Base-by-base conservation (phyloP, 2,113 vertebrate genomes). In the Siphamia tubifer region DNA sequence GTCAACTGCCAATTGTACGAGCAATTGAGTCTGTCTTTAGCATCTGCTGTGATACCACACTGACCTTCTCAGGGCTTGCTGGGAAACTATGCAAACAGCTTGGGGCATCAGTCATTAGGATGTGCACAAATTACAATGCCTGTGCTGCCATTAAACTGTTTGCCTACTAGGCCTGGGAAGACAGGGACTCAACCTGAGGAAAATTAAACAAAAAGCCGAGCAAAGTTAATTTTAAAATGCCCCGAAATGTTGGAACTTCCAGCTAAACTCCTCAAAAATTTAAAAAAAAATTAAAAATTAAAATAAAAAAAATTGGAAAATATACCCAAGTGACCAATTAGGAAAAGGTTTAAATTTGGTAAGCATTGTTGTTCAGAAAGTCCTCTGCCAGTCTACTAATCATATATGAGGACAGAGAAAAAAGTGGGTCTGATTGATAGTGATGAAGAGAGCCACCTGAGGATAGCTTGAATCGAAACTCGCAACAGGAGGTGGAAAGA, bases 51-150 rank as follows among this genome's bases (percentile, higher is more conserved):
- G 71, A 71, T 63, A 52, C 68, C 36, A 74, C 3, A 13, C 64
- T 87, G 87, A 86, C 85, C 82, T 85, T 89, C 67, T 72, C 43
- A 4, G 25, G 35, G 80, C 49, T 74, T 72, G 24, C 60, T 53
- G 81, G 12, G 61, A 80, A 72, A 66, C 54, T 70, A 30, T 57
- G 69, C 79, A 82, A 80, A 79, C 63, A 67, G 61, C 71, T 67
- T 6, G 5, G 36, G 54, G 77, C 82, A 70, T 42, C 40, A 52
- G 69, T 77, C 60, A 74, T 85, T 78, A 85, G 30, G 45, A 75
- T 75, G 71, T 70, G 56, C 76, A 71, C 80, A 81, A 76, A 84
- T 85, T 77, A 77, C 47, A 86, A 66, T 4, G 49, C 53, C 68
- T 69, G 51, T 40, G 4, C 23, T 21, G 32, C 47, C 44, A 79